Base-by-base conservation (phyloP, 2,797 vertebrate genomes). In the Myripristis jacobus region DNA sequence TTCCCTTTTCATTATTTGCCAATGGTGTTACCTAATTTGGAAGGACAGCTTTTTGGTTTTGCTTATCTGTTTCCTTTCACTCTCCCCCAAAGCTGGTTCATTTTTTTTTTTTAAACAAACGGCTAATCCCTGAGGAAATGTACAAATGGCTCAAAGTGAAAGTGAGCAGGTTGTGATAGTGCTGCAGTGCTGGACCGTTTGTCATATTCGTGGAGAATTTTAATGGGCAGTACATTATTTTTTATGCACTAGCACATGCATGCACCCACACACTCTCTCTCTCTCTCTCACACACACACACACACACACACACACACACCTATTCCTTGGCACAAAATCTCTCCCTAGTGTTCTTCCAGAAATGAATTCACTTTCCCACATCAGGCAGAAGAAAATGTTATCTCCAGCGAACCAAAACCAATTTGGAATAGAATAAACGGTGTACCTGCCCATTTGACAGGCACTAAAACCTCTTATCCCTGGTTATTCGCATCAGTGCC, bases 401-500 rank as follows among this genome's bases (percentile, higher is more conserved):
- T 83, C 79, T 72, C 41, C 44, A 24, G 16, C 53, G 6, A 70
- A 79, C 66, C 70, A 57, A 75, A 85, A 74, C 73, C 73, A 76
- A 83, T 89, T 79, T 80, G 52, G 29, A 80, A 25, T 11, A 61
- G 74, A 75, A 84, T 73, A 75, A 82, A 78, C 36, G 53, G 80
- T 69, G 56, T 51, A 79, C 59, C 70, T 66, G 70, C 22, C 59
- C 59, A 56, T 47, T 4, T 75, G 80, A 70, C 75, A 62, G 16
- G 50, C 22, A 43, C 50, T 74, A 31, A 70, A 69, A 66, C 70
- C 65, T 67, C 58, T 54, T 70, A 87, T 74, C 62, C 61, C 43
- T 68, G 46, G 58, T 81, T 83, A 52, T 64, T 71, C 0, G 27
- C 76, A 52, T 44, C 51, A 47, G 55, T 73, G 72, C 66, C 68